These are phyloP conservation scores for Alligator mississippiensis DNA, from an alignment of 2,113 vertebrate genomes.

Conservation along the genomic window DNA sequence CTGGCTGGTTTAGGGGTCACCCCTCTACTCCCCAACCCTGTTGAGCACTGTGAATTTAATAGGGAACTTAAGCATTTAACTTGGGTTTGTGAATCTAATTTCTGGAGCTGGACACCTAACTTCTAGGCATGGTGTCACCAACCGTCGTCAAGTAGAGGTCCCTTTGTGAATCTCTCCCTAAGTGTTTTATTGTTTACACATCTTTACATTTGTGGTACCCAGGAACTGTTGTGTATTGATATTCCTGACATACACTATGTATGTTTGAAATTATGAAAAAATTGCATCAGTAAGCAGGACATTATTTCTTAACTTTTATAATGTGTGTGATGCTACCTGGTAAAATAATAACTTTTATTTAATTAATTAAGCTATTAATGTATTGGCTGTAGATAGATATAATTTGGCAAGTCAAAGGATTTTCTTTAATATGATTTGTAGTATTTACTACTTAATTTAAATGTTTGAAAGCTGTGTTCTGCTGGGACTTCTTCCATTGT, in stretches of 20 bases:
- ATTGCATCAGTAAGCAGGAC: background rate
- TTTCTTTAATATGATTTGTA: background rate
- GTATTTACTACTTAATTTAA: background rate
- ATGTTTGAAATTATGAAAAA: background rate
- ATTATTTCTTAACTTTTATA: background rate
- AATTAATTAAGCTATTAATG: background rate
- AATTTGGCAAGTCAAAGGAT: background rate
- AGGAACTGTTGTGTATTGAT: background rate
- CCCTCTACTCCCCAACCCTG: too few relatives aligned
- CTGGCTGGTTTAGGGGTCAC: too few relatives aligned
- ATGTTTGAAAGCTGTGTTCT: background rate
- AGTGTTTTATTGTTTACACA: background rate
- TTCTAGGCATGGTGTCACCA: too few relatives aligned
- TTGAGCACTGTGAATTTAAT: too few relatives aligned
- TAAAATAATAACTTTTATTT: background rate
- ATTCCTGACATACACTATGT: background rate
- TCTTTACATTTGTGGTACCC: background rate
- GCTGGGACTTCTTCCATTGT: background rate
- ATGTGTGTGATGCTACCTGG: background rate
- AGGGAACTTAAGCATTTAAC: too few relatives aligned
- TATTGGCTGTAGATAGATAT: background rate
- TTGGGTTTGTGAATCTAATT: too few relatives aligned
- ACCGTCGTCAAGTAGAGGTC: too few relatives aligned
- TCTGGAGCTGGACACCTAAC: too few relatives aligned
- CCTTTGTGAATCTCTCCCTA: too few relatives aligned